Conservation (phyloP, 2,113 vertebrate species). For the Caloenas nicobarica region DNA sequence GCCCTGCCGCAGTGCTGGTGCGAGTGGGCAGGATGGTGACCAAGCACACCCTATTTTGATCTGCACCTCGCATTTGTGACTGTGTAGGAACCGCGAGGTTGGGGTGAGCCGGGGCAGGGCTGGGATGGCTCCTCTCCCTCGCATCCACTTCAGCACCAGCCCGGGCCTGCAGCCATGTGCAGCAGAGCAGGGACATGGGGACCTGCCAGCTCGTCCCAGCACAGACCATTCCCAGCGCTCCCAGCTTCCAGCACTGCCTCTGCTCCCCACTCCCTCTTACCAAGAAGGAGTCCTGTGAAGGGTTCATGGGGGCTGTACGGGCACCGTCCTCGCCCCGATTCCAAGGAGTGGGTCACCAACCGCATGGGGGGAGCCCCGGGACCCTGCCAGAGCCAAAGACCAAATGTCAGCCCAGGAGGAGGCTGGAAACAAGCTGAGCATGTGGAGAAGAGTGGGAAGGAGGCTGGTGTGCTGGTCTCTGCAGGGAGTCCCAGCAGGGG, state of each 20-base stretch:
- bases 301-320: constrained; percentile 84
- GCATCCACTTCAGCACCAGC: fast-evolving
- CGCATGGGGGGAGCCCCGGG: not conserved
- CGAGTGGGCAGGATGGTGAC: not conserved
- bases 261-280: constrained; percentile 40
- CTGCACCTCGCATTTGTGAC: fast-evolving
- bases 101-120: not conserved
- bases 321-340: constrained; percentile 84
- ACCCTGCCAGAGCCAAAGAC: constrained; percentile 19
- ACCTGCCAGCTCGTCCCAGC: fast-evolving
- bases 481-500: fast-evolving
- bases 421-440: not conserved
- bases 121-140: not conserved
- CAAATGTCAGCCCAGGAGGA: not conserved
- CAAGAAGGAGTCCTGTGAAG: constrained; percentile 77
- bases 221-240: not conserved
- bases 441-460: not conserved
- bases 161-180: fast-evolving
- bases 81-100: fast-evolving
- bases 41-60: too few species aligned
- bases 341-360: constrained; percentile 67
- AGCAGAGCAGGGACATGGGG: not conserved
- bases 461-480: not conserved
- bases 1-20: not conserved
- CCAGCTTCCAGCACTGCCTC: not conserved